These are phyloP conservation scores for Phycodurus eques DNA, from an alignment of 2,113 vertebrate species.

Conservation along the genomic window DNA sequence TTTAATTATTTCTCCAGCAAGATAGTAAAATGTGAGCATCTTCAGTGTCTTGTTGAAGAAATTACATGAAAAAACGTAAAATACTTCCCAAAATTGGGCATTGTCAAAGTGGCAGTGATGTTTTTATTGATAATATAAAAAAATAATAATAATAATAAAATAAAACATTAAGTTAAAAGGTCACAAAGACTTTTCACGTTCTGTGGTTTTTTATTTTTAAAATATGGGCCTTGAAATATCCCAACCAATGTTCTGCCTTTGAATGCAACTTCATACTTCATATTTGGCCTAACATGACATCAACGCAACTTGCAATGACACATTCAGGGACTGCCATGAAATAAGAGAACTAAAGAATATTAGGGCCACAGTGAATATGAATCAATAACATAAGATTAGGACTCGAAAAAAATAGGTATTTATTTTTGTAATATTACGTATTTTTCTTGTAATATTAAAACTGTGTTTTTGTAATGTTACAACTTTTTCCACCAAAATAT, in stretches of 20 bases:
- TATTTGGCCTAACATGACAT: background rate
- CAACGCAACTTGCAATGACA: background rate
- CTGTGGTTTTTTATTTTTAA: background rate
- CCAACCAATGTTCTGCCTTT: background rate
- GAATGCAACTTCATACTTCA: background rate
- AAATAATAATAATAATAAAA: background rate
- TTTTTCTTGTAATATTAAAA: too few relatives aligned
- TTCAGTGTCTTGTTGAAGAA: background rate
- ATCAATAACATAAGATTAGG: background rate
- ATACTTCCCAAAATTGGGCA: background rate
- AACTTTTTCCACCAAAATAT: too few relatives aligned
- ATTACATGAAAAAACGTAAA: background rate
- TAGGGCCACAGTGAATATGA: background rate
- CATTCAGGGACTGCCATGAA: background rate
- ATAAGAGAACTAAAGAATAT: background rate
- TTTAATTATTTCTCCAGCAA: background rate
- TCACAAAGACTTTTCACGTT: background rate
- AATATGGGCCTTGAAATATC: background rate
- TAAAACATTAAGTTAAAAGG: background rate
- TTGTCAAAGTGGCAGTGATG: slow-evolving; percentile 2
- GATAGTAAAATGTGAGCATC: background rate
- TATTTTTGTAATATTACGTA: too few relatives aligned
- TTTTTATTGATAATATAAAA: background rate
- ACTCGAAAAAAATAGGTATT: background rate
- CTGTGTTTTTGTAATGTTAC: too few relatives aligned